Conservation (phyloP, 2,113 vertebrate species). For the Montifringilla adamsi region DNA sequence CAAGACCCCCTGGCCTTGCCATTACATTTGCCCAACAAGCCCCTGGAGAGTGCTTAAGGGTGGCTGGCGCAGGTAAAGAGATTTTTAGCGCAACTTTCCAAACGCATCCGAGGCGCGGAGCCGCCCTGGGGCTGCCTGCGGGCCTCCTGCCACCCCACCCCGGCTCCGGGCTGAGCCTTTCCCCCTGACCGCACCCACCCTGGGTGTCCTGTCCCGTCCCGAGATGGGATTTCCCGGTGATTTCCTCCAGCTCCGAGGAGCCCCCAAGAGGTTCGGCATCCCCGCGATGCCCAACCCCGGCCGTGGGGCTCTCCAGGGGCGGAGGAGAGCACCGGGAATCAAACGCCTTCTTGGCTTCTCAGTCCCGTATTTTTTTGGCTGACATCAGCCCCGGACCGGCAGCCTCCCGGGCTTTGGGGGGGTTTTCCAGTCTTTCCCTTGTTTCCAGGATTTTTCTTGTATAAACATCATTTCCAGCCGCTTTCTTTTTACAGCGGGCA, state of each 20-base stretch:
- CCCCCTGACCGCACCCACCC: background rate
- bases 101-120: background rate
- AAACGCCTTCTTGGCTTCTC: background rate
- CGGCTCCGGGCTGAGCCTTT: background rate
- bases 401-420: background rate
- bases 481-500: background rate
- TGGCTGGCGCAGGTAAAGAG: constrained; percentile 70
- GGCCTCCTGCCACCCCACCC: background rate
- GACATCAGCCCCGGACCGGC: background rate
- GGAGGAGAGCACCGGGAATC: background rate
- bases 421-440: background rate
- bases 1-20: constrained; percentile 74
- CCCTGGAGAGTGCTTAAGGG: constrained; percentile 74
- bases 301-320: background rate
- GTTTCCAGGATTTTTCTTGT: background rate
- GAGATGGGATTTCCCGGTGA: background rate
- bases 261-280: background rate
- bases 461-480: background rate
- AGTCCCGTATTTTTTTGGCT: background rate
- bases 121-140: background rate
- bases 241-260: background rate
- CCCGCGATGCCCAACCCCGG: background rate
- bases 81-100: constrained; percentile 57
- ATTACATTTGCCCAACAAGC: constrained; percentile 73
- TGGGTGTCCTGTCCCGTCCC: background rate